A percentile compares a stretch with the other conserved stretches of the same genome.
These are phyloP conservation scores for Platypus cylindrus DNA, from an alignment of 2,888 invertebrate species.

Conservation along the genomic window DNA sequence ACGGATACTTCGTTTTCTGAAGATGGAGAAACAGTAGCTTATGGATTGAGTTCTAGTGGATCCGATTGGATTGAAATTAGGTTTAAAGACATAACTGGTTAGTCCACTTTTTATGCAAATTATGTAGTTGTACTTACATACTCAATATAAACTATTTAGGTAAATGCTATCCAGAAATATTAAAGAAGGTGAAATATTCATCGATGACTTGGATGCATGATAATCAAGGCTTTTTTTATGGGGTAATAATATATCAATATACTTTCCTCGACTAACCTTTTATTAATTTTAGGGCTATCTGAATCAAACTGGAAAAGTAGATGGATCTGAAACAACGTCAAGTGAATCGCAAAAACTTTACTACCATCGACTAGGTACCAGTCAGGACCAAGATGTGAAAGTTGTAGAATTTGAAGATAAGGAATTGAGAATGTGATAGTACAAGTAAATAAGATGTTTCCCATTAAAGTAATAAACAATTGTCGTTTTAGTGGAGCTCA, in stretches of 20 bases:
- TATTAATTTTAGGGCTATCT: conserved; percentile 55
- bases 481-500: conserved; percentile 54
- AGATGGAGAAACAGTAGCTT: conserved; percentile 81
- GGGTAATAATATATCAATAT: conserved; percentile 40
- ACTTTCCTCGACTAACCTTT: neutral
- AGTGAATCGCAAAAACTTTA: conserved; percentile 87
- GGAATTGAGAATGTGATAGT: conserved; percentile 72
- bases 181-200: conserved; percentile 87
- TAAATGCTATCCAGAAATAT: conserved; percentile 75
- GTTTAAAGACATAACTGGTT: conserved; percentile 63
- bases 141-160: conserved; percentile 11
- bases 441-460: neutral
- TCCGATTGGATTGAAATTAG: conserved; percentile 94
- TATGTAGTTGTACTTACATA: too few species aligned
- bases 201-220: conserved; percentile 90
- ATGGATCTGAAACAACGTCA: conserved; percentile 82
- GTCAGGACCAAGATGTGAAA: conserved; percentile 74
- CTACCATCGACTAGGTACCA: conserved; percentile 80
- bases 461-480: neutral
- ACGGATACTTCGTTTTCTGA: conserved; percentile 70
- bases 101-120: too few species aligned
- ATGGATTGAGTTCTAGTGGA: conserved; percentile 83
- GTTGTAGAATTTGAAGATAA: conserved; percentile 88
- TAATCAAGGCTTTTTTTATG: conserved; percentile 89
- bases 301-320: conserved; percentile 62